Conservation (phyloP, 2,113 vertebrate genomes). For the Aplodontia rufa region DNA sequence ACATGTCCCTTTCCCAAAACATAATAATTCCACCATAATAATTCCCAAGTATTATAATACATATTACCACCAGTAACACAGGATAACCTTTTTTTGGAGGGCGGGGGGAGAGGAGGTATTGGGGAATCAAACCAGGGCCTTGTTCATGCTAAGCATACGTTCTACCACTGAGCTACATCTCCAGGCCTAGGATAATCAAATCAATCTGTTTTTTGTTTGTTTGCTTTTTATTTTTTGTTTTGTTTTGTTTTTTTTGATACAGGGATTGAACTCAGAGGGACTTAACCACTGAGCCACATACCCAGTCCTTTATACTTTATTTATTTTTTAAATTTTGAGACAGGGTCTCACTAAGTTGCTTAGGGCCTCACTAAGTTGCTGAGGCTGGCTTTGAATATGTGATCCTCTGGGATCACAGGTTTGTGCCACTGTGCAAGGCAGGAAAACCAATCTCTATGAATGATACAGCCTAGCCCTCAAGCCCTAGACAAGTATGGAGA, state of each 20-base stretch:
- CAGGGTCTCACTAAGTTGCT: no score
- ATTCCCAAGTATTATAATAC: not conserved
- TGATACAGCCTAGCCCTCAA: not conserved
- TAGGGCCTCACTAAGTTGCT: no score
- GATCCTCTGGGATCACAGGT: no score
- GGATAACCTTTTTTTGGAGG: not conserved
- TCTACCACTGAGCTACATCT: not conserved
- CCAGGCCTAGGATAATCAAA: not conserved
- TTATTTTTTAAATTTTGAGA: no score
- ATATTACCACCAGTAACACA: not conserved
- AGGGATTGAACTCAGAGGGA: no score
- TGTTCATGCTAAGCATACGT: not conserved
- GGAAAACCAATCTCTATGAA: not conserved
- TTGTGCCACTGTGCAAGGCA: no score
- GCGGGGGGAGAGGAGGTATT: not conserved
- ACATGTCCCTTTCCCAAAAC: not conserved
- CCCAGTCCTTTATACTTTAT: no score
- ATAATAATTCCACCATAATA: not conserved
- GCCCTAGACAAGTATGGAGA: not conserved
- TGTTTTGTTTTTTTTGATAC: no score
- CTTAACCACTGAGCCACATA: no score
- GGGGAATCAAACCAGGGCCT: not conserved
- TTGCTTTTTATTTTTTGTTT: no score
- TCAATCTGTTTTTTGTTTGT: no score
- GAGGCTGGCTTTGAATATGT: no score